These are phyloP conservation scores for Vespertilio murinus DNA, from an alignment of 2,797 vertebrate genomes.

Conservation along the genomic window DNA sequence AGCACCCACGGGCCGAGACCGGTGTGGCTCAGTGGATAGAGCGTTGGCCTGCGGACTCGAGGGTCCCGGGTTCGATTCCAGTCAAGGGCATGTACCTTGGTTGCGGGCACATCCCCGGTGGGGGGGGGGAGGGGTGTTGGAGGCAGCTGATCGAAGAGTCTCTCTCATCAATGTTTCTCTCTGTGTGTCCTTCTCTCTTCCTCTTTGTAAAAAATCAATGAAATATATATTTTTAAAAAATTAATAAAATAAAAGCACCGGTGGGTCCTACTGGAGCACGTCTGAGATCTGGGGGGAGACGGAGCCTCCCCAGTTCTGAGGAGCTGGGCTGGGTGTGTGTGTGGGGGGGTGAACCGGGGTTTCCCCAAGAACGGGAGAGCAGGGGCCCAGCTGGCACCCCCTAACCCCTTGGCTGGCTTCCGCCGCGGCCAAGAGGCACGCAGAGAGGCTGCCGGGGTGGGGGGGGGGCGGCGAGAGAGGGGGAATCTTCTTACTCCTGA, in stretches of 20 bases:
- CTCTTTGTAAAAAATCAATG: no score
- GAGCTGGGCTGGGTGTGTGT: background rate
- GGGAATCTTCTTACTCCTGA: conserved; percentile 64
- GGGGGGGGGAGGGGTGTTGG: no score
- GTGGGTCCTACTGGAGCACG: background rate
- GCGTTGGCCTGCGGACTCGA: no score
- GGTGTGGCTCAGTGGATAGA: no score
- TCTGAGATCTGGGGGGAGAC: background rate
- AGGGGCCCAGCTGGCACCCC: background rate
- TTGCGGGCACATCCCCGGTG: no score
- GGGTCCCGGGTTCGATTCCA: no score
- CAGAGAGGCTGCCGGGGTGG: background rate
- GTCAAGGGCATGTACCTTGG: no score
- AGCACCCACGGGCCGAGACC: rapidly evolving
- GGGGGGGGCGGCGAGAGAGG: background rate
- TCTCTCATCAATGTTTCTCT: no score
- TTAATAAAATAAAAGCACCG: no score
- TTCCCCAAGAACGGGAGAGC: background rate
- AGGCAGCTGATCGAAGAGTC: no score
- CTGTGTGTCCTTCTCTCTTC: no score
- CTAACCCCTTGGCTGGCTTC: background rate
- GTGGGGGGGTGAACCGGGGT: background rate
- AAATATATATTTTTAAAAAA: no score
- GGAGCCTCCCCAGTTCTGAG: background rate
- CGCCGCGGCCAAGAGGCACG: background rate